Percentiles rank a stretch among this genome's conserved stretches.
Evolutionary conservation across 2,888 invertebrate genomes (phyloP).

Genomic region (Mechanitis mazaeus): DNA sequence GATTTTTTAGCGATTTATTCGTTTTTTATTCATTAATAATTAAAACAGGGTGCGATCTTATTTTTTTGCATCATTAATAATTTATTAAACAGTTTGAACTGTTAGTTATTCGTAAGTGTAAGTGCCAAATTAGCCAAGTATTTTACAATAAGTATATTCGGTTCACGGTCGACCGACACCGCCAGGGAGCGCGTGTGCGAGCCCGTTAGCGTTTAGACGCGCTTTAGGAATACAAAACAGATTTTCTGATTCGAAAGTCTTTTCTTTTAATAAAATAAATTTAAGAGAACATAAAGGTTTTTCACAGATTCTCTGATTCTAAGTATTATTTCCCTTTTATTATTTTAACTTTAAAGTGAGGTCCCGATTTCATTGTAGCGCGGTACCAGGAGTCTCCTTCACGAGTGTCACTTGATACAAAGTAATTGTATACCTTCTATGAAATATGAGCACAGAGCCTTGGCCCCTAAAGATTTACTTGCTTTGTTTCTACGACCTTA

Average conservation of each 20-base stretch:
- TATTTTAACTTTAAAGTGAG: too few species aligned
- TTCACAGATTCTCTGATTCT: too few species aligned
- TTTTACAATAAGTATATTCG: constrained; percentile 10
- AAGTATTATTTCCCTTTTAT: neutral
- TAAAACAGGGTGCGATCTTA: too few species aligned
- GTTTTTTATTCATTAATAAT: neutral
- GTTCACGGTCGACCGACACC: constrained; percentile 14
- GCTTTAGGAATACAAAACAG: constrained; percentile 34
- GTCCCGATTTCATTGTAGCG: too few species aligned
- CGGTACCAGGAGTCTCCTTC: too few species aligned
- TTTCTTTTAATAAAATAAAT: constrained; percentile 20
- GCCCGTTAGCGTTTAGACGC: constrained; percentile 30
- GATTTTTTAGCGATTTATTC: too few species aligned
- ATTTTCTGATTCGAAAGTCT: constrained; percentile 25
- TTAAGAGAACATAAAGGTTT: neutral
- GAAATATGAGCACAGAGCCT: constrained; percentile 22
- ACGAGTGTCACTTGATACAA: constrained; percentile 7
- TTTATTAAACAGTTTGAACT: neutral
- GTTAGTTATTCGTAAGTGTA: neutral
- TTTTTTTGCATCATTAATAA: neutral
- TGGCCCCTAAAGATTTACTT: constrained; percentile 20
- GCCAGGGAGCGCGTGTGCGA: constrained; percentile 18
- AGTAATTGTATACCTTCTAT: constrained; percentile 3
- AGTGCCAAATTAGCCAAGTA: neutral
- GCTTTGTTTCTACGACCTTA: neutral